Base-by-base conservation (phyloP, 2,113 vertebrate genomes). In the Fregata magnificens region DNA sequence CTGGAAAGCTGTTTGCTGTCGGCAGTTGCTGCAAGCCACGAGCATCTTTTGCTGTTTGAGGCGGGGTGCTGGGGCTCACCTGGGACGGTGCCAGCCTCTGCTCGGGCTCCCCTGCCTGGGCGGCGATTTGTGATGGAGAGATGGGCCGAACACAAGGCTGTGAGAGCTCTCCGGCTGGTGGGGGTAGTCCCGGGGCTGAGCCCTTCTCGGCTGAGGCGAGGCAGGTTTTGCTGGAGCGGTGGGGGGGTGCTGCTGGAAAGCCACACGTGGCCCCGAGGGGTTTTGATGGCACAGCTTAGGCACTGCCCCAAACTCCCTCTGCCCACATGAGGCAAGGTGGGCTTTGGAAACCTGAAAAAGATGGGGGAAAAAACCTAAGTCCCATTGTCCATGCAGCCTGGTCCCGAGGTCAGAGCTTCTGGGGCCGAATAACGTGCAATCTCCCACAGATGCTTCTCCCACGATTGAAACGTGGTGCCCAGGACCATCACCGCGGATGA, bases 311-410 rank as follows among this genome's bases (percentile, higher is more conserved):
- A 10, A 18, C 31, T 32, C 5, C 8, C 16, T 67, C 44, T 31
- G 26, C 28, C 44, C 2, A 1, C 21, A 3, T 1, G 6, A 14
- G 28, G 12, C 34, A 38, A 15, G 9, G 4, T 5, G 21, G 44
- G 32, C 36, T 80, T 19, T 21, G 70, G 71, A 50, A 66, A 50
- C 34, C 18, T 19, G 24, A 16, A 18, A 38, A 19, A 52, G 22
- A 13, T 5, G 45, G 28, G 19, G 47, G 20, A 55, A 53, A 40
- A 19, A 18, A 2, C 25, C 25, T 32, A 14, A 29, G 10, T 38
- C 22, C 29, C 3, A 5, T 4, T 32, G 62, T 42, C 50, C 7
- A 6, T 3, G 15, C 47, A 62, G 38, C 49, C 20, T 28, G 31
- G 45, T 42, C 31, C 38, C 3, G 7, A 34, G 32, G 63, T 7